A percentile compares a stretch with the other conserved stretches of the same genome.
Evolutionary conservation across 2,113 vertebrate species (phyloP).

Genomic region (Myodes glareolus): DNA sequence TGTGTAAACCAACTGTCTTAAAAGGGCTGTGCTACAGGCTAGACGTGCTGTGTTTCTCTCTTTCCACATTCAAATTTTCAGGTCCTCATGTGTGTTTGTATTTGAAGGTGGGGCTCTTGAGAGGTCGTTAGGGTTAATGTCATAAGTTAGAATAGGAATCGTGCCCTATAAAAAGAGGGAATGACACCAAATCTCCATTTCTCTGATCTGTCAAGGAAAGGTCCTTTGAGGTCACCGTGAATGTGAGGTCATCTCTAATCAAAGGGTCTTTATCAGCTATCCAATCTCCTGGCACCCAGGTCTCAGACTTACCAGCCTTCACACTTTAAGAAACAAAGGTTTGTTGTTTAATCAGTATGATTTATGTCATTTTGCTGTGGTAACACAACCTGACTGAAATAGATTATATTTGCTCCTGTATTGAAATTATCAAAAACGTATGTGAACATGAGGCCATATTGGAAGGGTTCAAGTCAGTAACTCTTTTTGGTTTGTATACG

Average conservation of each 20-base stretch:
- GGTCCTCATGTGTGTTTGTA: background rate
- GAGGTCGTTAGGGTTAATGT: background rate
- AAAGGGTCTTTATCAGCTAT: background rate
- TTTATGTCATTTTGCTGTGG: background rate
- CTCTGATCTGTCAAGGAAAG: background rate
- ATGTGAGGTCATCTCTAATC: background rate
- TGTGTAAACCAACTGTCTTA: background rate
- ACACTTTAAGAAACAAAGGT: background rate
- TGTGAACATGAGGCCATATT: background rate
- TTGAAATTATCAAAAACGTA: background rate
- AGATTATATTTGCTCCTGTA: background rate
- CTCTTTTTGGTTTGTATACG: background rate
- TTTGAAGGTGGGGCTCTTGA: background rate
- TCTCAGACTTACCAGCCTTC: background rate
- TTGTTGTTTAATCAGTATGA: background rate
- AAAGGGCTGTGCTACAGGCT: background rate
- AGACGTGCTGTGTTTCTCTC: background rate
- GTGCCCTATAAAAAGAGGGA: background rate
- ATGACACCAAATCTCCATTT: background rate
- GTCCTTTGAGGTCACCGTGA: background rate
- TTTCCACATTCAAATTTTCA: background rate
- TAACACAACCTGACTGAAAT: background rate
- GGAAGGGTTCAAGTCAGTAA: background rate
- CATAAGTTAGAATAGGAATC: background rate
- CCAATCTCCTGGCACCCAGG: background rate